Evolutionary conservation across 2,797 vertebrate species (phyloP).

Genomic region (Anguilla megastoma): DNA sequence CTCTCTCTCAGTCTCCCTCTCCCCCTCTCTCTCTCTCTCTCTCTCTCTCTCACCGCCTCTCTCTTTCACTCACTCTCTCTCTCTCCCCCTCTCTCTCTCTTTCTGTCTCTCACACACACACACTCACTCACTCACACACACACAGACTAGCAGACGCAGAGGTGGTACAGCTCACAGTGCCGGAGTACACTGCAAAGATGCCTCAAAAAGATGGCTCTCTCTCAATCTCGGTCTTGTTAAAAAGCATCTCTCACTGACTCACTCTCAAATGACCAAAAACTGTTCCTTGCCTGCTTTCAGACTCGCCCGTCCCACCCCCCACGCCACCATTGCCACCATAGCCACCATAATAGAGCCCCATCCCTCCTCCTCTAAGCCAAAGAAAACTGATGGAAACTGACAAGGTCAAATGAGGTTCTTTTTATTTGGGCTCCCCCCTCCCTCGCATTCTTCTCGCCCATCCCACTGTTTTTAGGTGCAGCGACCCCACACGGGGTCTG

Average conservation of each 20-base stretch:
- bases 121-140: slow-evolving; percentile 38
- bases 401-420: slow-evolving; percentile 72
- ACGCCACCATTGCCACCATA: background rate
- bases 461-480: slow-evolving; percentile 32
- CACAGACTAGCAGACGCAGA: slow-evolving; percentile 57
- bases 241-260: slow-evolving; percentile 51
- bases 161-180: slow-evolving; percentile 66
- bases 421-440: slow-evolving; percentile 42
- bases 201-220: slow-evolving; percentile 41
- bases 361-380: slow-evolving; percentile 53
- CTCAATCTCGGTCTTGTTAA: slow-evolving; percentile 39
- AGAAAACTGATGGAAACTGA: slow-evolving; percentile 60
- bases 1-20: slow-evolving; percentile 60
- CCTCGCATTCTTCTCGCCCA: slow-evolving; percentile 43
- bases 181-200: slow-evolving; percentile 42
- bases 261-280: slow-evolving; percentile 28
- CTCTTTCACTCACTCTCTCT: slow-evolving; percentile 57
- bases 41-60: slow-evolving; percentile 54
- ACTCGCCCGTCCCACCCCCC: background rate
- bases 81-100: slow-evolving; percentile 51
- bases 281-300: slow-evolving; percentile 40
- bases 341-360: slow-evolving; percentile 19
- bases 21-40: slow-evolving; percentile 69
- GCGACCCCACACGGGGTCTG: slow-evolving; percentile 51
- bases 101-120: slow-evolving; percentile 49